A percentile compares a stretch with the other conserved stretches of the same genome.
phyloP scores from a whole-genome alignment of 2,113 vertebrate genomes.

The Hypanus sabinus region DNA sequence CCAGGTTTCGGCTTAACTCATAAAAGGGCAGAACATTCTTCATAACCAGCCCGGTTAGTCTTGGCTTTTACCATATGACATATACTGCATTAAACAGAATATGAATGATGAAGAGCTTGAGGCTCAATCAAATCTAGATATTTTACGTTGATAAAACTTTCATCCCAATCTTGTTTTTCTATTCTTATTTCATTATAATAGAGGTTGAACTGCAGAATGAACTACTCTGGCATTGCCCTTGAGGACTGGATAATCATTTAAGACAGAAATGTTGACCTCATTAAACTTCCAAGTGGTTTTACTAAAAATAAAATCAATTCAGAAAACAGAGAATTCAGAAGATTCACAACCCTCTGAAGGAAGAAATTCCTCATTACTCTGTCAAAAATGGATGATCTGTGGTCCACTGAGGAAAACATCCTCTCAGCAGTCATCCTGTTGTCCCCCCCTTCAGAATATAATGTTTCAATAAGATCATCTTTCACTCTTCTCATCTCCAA shows the following conservation, averaged over 20 bases:
- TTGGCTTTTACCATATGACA: not conserved
- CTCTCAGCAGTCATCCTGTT: too few relatives aligned
- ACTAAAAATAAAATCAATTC: conserved; percentile 1
- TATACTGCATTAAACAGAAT: not conserved
- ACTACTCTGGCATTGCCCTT: not conserved
- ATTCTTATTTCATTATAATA: not conserved
- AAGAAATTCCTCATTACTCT: too few relatives aligned
- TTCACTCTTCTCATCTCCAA: too few relatives aligned
- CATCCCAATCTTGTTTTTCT: not conserved
- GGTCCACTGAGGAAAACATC: too few relatives aligned
- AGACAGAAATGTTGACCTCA: not conserved
- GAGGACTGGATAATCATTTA: not conserved
- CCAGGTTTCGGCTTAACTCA: not conserved
- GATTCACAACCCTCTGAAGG: too few relatives aligned
- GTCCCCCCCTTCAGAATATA: too few relatives aligned
- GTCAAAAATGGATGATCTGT: too few relatives aligned
- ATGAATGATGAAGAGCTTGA: not conserved
- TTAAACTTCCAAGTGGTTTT: not conserved
- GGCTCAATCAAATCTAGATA: not conserved
- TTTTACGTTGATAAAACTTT: not conserved
- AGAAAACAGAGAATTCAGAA: too few relatives aligned
- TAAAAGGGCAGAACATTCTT: not conserved
- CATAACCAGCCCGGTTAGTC: not conserved
- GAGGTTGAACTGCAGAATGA: not conserved
- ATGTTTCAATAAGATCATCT: too few relatives aligned